Evolutionary conservation across 1,140 invertebrate species (phyloP).

Genomic region (Palaemon carinicauda): DNA sequence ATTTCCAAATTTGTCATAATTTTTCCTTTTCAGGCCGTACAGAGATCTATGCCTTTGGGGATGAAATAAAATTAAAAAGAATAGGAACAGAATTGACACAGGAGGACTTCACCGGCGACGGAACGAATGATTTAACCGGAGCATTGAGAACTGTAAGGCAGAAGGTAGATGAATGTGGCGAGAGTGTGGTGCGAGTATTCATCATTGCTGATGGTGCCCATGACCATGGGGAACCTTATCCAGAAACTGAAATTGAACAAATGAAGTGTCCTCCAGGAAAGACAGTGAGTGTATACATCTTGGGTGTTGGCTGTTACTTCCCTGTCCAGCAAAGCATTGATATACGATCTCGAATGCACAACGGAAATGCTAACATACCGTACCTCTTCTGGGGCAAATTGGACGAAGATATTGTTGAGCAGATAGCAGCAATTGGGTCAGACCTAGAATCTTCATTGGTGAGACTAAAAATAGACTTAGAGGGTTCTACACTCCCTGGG

Average conservation of each 20-base stretch:
- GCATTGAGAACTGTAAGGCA: conserved; percentile 9
- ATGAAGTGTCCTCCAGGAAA: conserved; percentile 31
- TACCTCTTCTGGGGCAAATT: conserved; percentile 51
- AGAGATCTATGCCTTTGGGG: conserved; percentile 17
- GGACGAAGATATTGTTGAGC: neutral
- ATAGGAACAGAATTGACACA: neutral
- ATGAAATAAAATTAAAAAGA: neutral
- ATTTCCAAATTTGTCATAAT: neutral
- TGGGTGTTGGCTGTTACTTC: conserved; percentile 40
- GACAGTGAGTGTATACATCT: conserved; percentile 48
- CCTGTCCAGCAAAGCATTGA: conserved; percentile 56
- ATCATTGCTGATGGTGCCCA: conserved; percentile 53
- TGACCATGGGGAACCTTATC: neutral
- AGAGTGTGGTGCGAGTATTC: conserved; percentile 18
- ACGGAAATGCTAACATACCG: conserved; percentile 53
- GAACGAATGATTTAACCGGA: conserved; percentile 21
- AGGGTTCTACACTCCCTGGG: conserved; percentile 34
- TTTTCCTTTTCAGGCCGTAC: conserved; percentile 15
- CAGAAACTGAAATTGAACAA: conserved; percentile 31
- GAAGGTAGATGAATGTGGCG: conserved; percentile 17
- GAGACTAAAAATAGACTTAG: conserved; percentile 24
- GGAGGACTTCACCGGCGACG: neutral
- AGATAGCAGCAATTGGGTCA: conserved; percentile 33
- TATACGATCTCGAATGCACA: conserved; percentile 52
- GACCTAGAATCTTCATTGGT: conserved; percentile 11